phyloP scores from a whole-genome alignment of 2,888 invertebrate genomes.

The Smittia aterrima region DNA sequence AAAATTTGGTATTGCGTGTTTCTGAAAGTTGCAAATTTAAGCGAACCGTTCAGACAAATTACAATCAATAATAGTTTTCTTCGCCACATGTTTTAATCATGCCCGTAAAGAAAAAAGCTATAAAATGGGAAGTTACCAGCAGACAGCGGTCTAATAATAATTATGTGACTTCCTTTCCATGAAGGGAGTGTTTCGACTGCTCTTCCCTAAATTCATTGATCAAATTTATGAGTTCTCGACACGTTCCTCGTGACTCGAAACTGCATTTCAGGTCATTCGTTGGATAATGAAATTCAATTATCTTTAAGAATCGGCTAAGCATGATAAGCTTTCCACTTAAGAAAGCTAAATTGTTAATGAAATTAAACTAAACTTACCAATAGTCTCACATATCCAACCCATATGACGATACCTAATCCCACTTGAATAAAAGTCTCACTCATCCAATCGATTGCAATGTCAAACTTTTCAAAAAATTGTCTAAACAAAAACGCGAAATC shows the following conservation, averaged over 20 bases:
- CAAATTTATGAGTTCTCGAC: not conserved
- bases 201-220: slow-evolving; percentile 13
- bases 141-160: slow-evolving; percentile 6
- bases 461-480: slow-evolving; percentile 5
- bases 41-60: too few relatives aligned
- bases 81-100: too few relatives aligned
- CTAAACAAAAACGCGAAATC: slow-evolving; percentile 12
- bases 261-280: too few relatives aligned
- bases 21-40: too few relatives aligned
- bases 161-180: not conserved
- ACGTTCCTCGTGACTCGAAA: not conserved
- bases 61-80: too few relatives aligned
- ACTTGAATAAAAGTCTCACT: slow-evolving; percentile 30
- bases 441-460: slow-evolving; percentile 16
- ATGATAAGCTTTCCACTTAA: not conserved
- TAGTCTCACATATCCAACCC: slow-evolving; percentile 26
- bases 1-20: too few relatives aligned
- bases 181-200: slow-evolving; percentile 5
- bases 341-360: not conserved
- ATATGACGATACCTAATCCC: slow-evolving; percentile 30
- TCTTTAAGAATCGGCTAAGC: too few relatives aligned
- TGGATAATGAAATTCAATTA: too few relatives aligned
- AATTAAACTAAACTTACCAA: slow-evolving; percentile 36
- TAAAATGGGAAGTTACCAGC: not conserved
- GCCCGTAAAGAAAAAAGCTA: too few relatives aligned